Evolutionary conservation across 2,797 vertebrate species (phyloP).

Genomic region (Meda fulgida): DNA sequence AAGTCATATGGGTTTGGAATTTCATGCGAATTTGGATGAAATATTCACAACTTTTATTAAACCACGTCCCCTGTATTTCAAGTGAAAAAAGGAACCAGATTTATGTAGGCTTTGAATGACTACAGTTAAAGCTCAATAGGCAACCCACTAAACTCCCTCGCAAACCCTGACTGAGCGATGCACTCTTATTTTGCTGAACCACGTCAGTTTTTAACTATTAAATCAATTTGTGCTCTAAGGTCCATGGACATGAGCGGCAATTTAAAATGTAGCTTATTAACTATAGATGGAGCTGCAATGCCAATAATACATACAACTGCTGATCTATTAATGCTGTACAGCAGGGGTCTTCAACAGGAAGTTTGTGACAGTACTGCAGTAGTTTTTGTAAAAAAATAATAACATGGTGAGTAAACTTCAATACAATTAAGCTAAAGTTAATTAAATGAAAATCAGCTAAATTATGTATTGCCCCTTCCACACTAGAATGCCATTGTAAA

Average conservation of each 20-base stretch:
- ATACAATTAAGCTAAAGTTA: not conserved
- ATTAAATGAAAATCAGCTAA: not conserved
- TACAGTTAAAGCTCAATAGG: slow-evolving; percentile 8
- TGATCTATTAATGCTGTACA: slow-evolving; percentile 3
- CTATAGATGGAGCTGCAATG: slow-evolving; percentile 19
- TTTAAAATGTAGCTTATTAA: slow-evolving; percentile 37
- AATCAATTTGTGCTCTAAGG: slow-evolving; percentile 27
- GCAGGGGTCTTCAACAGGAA: not conserved
- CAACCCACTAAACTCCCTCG: not conserved
- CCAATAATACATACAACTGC: slow-evolving; percentile 4
- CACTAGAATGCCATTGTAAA: not conserved
- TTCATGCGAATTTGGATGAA: not conserved
- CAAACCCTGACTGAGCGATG: not conserved
- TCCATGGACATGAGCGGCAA: slow-evolving; percentile 3
- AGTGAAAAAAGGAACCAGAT: not conserved
- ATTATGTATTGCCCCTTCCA: not conserved
- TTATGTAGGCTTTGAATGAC: not conserved
- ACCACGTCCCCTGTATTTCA: not conserved
- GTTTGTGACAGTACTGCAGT: not conserved
- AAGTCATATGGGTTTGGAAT: not conserved
- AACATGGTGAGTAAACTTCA: not conserved
- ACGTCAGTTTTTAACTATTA: slow-evolving; percentile 3
- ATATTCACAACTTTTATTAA: not conserved
- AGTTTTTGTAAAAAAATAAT: not conserved
- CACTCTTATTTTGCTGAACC: slow-evolving; percentile 32